phyloP scores from a whole-genome alignment of 2,888 invertebrate genomes.

The Anaspis maculata region DNA sequence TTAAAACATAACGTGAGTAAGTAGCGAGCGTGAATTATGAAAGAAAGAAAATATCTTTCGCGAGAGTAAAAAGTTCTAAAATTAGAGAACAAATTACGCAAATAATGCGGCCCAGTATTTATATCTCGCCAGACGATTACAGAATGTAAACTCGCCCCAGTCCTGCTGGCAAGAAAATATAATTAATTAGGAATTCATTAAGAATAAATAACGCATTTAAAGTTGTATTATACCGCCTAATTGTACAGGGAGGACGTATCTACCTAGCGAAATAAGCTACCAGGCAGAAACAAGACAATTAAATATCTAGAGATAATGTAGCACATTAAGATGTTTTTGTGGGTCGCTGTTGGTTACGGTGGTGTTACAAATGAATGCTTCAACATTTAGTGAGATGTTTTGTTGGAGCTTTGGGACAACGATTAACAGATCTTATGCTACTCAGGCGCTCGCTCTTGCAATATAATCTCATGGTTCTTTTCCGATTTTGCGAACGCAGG shows the following conservation, averaged over 20 bases:
- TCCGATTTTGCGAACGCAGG: no score
- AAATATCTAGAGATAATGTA: slow-evolving; percentile 25
- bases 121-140: no score
- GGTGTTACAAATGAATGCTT: slow-evolving; percentile 26
- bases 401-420: slow-evolving; percentile 21
- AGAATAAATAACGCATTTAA: slow-evolving; percentile 14
- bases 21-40: slow-evolving; percentile 10
- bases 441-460: no score
- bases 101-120: slow-evolving; percentile 9
- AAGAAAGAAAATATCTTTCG: slow-evolving; percentile 9
- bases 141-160: slow-evolving; percentile 8
- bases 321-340: slow-evolving; percentile 28
- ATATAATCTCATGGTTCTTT: no score
- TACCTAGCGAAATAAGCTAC: slow-evolving; percentile 17
- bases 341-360: slow-evolving; percentile 20
- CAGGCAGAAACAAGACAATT: slow-evolving; percentile 23
- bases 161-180: slow-evolving; percentile 7
- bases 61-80: slow-evolving; percentile 7
- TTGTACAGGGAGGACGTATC: slow-evolving; percentile 11
- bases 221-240: slow-evolving; percentile 12
- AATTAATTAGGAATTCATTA: slow-evolving; percentile 14
- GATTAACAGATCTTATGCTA: slow-evolving; percentile 28
- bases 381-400: slow-evolving; percentile 29
- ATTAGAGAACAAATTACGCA: slow-evolving; percentile 11
- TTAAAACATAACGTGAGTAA: slow-evolving; percentile 12